Base-by-base conservation (phyloP, 2,113 vertebrate genomes). In the Prunella himalayana region DNA sequence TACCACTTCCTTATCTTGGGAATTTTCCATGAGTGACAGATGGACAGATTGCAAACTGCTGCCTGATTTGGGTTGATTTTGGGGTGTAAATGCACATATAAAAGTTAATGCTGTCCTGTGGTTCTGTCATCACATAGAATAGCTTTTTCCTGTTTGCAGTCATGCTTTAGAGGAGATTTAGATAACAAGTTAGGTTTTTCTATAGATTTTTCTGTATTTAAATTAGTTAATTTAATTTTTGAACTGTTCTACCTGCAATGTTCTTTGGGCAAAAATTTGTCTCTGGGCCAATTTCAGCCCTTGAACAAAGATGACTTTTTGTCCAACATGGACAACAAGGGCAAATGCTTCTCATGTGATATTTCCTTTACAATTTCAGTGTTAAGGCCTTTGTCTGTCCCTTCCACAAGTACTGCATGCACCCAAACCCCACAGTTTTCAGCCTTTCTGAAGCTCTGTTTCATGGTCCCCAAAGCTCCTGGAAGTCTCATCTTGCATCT, bases 301-400 rank as follows among this genome's bases (percentile, higher is more conserved):
- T 72, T 20, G 54, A 78, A 20, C 24, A 50, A 65, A 35, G 16
- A 47, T 57, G 14, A 33, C 25, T 31, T 60, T 28, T 11, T 72
- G 42, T 35, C 51, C 50, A 70, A 7, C 30, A 7, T 7, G 28
- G 63, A 28, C 61, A 42, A 25, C 7, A 42, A 35, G 14, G 24
- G 33, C 27, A 73, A 61, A 56, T 0, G 0, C 30, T 76, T 63
- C 23, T 66, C 21, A 4, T 2, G 1, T 63, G 10, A 22, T 61
- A 45, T 85, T 84, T 27, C 60, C 45, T 69, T 70, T 44, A n/a
- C 2, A 1, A 8, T 77, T 81, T 53, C 3, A 2, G 63, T 37
- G 27, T 41, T 28, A 30, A 63, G n/a, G 30, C 61, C 49, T 82
- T 68, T 77, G 33, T 49, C 63, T 83, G 21, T 15, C 39, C 50